Conservation (phyloP, 2,888 invertebrate species). For the Ichneumoninae sp. region DNA sequence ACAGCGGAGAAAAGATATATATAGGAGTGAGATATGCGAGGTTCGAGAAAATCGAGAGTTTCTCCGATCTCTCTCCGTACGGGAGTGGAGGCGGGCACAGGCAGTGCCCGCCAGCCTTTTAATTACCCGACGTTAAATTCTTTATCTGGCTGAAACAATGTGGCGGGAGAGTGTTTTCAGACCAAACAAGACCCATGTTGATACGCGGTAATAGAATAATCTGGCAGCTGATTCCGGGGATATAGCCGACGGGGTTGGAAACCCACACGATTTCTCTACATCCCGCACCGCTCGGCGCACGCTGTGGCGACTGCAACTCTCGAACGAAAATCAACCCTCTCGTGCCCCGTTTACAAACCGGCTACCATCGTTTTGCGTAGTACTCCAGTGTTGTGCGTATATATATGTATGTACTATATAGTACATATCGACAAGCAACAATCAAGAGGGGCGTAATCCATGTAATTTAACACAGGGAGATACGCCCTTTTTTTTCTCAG, state of each 20-base stretch:
- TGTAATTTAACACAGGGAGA: too few species aligned
- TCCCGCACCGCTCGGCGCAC: slow-evolving; percentile 41
- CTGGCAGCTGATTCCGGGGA: slow-evolving; percentile 86
- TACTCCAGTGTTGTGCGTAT: neutral
- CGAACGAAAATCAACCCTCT: slow-evolving; percentile 78
- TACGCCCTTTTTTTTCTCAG: too few species aligned
- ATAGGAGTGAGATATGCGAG: slow-evolving; percentile 14
- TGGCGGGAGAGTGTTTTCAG: slow-evolving; percentile 86
- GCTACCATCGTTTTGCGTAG: slow-evolving; percentile 22
- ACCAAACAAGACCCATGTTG: slow-evolving; percentile 89
- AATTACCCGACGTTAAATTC: slow-evolving; percentile 89
- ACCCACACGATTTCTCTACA: slow-evolving; percentile 79
- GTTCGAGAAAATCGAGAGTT: slow-evolving; percentile 13
- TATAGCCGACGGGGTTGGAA: slow-evolving; percentile 83
- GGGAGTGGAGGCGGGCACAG: slow-evolving; percentile 33
- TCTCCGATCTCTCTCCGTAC: neutral
- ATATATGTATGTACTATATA: neutral
- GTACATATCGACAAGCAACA: slow-evolving; percentile 2
- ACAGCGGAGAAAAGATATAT: slow-evolving; percentile 5
- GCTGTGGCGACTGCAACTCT: slow-evolving; percentile 27
- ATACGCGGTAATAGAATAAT: slow-evolving; percentile 90
- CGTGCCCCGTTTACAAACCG: slow-evolving; percentile 57
- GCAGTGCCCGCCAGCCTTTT: slow-evolving; percentile 81
- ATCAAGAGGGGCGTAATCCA: too few species aligned
- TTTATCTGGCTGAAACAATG: slow-evolving; percentile 89